Evolutionary conservation across 2,888 invertebrate species (phyloP), one percentile per base, ranked within the genome.

Genomic region (Pristionchus arcanus): DNA sequence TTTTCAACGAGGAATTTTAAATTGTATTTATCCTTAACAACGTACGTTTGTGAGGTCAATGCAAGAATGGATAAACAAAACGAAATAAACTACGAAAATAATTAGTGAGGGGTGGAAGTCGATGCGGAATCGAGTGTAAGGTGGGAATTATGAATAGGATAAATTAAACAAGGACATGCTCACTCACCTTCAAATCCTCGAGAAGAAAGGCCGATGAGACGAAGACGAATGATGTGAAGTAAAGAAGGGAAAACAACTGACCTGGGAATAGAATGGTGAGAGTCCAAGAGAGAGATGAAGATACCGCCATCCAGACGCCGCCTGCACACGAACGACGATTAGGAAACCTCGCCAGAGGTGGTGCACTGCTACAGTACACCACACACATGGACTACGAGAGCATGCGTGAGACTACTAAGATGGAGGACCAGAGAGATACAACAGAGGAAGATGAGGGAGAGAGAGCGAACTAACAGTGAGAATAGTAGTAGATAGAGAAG

Each of bases 291-390:
- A 31, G 49, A 28, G 21, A 77, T 2, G 49, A 81, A 5, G 81
- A 53, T 28, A 15, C 49, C 21, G 37, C 42, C 77, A 49, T 77
- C 77, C 42, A 77, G 42, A 42, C 42, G 77, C 9, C 16, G 15
- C 81, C 81, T 81, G 81, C 81, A 53, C 81, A 81, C 81, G 21
- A 63, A 53, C 81, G 81, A 81, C 81, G 49, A 81, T 81, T 81
- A 81, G 81, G 49, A 81, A 81, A 81, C 53, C 2, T 81, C 49
- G 49, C 49, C 81, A 81, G n/a, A 7, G 53, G 81, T 2, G 15
- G 81, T 81, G 81, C 81, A 81, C 81, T 81, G 81, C 81, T 81
- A 81, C 81, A 81, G 81, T 81, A 81, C 81, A 81, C 49, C n/a
- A 42, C 81, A 16, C 81, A 81, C 49, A 28, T 49, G 53, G 28